Conservation (phyloP, 2,888 invertebrate species). For the Microctonus brassicae region DNA sequence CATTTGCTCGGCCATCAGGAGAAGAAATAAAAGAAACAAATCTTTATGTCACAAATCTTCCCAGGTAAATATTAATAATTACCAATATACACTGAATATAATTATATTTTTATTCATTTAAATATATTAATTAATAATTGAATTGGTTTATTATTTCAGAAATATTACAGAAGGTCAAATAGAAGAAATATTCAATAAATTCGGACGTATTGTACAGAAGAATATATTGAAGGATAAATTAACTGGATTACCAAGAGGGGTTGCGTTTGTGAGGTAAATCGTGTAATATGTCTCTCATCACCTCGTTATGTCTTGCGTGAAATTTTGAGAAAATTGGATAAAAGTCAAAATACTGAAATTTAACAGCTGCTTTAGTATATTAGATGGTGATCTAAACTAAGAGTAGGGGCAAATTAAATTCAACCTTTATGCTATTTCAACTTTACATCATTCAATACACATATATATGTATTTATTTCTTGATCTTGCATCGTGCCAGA, state of each 20-base stretch:
- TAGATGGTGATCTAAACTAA: slow-evolving; percentile 16
- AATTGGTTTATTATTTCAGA: slow-evolving; percentile 54
- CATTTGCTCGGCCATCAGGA: slow-evolving; percentile 91
- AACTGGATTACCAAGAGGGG: slow-evolving; percentile 89
- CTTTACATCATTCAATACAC: slow-evolving; percentile 4
- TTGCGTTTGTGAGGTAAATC: slow-evolving; percentile 91
- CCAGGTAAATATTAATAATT: slow-evolving; percentile 72
- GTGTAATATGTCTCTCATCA: slow-evolving; percentile 16
- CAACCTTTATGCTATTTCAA: slow-evolving; percentile 31
- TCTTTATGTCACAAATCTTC: slow-evolving; percentile 92
- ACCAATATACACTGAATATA: not conserved
- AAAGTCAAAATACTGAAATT: slow-evolving; percentile 46
- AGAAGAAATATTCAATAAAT: slow-evolving; percentile 87
- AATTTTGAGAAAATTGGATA: slow-evolving; percentile 49
- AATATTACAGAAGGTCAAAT: slow-evolving; percentile 87
- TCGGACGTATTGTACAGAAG: slow-evolving; percentile 92
- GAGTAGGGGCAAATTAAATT: slow-evolving; percentile 16
- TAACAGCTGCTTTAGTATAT: slow-evolving; percentile 46
- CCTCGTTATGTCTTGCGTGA: slow-evolving; percentile 15
- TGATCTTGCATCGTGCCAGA: slow-evolving; percentile 54
- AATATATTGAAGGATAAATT: slow-evolving; percentile 91
- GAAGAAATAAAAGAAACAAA: slow-evolving; percentile 95
- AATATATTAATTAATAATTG: slow-evolving; percentile 7
- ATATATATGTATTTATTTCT: slow-evolving; percentile 51
- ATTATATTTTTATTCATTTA: not conserved